Base-by-base conservation (phyloP, 2,888 invertebrate genomes). In the Griposia aprilina region DNA sequence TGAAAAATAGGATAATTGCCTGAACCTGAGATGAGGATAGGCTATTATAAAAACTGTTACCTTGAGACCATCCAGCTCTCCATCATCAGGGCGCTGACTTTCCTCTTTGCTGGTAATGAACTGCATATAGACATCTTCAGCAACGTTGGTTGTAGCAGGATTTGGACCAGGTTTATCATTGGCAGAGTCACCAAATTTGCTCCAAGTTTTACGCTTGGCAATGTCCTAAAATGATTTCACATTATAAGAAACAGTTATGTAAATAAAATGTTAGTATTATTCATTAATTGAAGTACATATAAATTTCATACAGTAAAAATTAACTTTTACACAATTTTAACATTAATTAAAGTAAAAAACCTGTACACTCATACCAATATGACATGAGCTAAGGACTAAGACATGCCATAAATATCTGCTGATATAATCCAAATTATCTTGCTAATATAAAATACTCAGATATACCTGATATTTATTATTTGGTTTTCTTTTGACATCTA, bases 111-210 rank as follows among this genome's bases (percentile, higher is more conserved):
- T 98, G 50, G 98, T 98, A 74, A 99, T 98, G 91, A 98, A 99
- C 92, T 99, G 99, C 99, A 99, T 99, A 91, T 98, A 98, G 13
- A 99, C 99, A 97, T 99, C 99, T 97, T 99, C 99, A 82, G 98
- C 98, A 1, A 99, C 98, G 91, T 99, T 98, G 1, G 99, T 99
- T 10, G 99, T 99, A n/a, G 99, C 98, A 30, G 99, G 99, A 94
- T 99, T 99, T 0, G 99, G 99, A 0, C 99, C 99, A n/a, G 99
- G 98, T 90, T 99, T 98, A 93, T 99, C 99, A 92, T 97, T 97
- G 20, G 97, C 97, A 0, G 99, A 99, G 88, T 98, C 98, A 17
- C 99, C 99, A 97, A 99, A 99, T 95, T 99, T 99, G 73, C 98
- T 97, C 99, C 99, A 99, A 67, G 98, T 98, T 96, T 99, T 99